Percentiles rank a stretch among this genome's conserved stretches.
Evolutionary conservation across 2,888 invertebrate genomes (phyloP).

Genomic region (Pilophorus perplexus): DNA sequence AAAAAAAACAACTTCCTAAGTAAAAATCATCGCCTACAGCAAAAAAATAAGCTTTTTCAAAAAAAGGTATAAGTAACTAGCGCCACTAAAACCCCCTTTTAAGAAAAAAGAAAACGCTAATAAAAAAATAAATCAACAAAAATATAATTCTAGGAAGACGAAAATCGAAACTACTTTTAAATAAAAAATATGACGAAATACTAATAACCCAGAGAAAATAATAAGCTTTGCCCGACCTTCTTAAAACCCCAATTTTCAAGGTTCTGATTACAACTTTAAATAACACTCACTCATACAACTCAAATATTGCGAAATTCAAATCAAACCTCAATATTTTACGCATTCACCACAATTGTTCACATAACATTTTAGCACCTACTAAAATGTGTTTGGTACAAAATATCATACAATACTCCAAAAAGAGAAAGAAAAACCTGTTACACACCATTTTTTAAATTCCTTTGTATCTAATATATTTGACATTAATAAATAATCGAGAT

Average conservation of each 20-base stretch:
- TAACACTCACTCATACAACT: neutral
- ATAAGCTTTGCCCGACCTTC: conserved; percentile 14
- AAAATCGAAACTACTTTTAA: conserved; percentile 10
- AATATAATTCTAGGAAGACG: conserved; percentile 18
- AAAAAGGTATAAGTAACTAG: conserved; percentile 27
- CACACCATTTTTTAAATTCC: conserved; percentile 4
- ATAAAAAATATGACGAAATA: conserved; percentile 9
- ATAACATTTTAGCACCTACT: conserved; percentile 24
- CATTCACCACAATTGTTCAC: neutral
- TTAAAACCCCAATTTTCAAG: too few species aligned
- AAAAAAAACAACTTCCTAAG: too few species aligned
- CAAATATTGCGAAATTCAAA: neutral
- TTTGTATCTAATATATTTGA: conserved; percentile 17
- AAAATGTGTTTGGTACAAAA: conserved; percentile 21
- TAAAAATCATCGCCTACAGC: too few species aligned
- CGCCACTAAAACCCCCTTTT: conserved; percentile 1
- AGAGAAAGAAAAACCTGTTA: neutral
- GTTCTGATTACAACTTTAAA: too few species aligned
- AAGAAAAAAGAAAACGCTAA: neutral
- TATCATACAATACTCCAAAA: conserved; percentile 6
- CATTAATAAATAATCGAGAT: conserved; percentile 17
- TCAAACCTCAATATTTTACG: neutral
- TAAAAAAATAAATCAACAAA: neutral
- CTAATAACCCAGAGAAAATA: neutral
- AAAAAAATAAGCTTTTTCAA: too few species aligned